Percentiles rank a stretch among this genome's conserved stretches.
Conservation (phyloP, 1,140 invertebrate genomes). For the Acarapis woodi region DNA sequence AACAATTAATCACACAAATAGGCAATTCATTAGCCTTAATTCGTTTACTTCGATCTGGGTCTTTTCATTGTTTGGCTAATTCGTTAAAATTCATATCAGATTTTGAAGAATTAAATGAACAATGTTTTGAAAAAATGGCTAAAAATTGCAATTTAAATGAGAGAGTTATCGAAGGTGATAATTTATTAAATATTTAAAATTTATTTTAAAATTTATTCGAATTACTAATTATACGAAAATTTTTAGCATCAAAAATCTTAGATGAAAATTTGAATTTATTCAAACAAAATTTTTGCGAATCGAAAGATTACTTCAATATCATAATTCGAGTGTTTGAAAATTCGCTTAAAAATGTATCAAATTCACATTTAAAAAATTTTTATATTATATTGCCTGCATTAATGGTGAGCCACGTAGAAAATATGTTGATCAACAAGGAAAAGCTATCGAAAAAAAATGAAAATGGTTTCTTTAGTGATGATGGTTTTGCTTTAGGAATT, state of each 20-base stretch:
- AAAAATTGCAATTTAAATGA: no score
- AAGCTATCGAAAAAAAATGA: constrained; percentile 60
- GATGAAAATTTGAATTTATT: constrained; percentile 45
- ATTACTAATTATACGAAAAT: no score
- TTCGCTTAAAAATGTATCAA: constrained; percentile 40
- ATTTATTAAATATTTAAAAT: no score
- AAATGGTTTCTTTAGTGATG: constrained; percentile 70
- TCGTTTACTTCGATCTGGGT: constrained; percentile 68
- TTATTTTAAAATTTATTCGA: no score
- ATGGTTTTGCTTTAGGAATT: constrained; percentile 89
- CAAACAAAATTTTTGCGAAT: constrained; percentile 58
- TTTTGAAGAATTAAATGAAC: constrained; percentile 28
- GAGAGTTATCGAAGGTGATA: no score
- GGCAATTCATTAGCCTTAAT: constrained; percentile 93
- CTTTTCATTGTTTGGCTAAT: constrained; percentile 63
- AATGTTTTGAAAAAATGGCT: constrained; percentile 26
- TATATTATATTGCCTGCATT: constrained; percentile 74
- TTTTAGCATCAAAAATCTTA: constrained; percentile 38
- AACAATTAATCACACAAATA: constrained; percentile 68
- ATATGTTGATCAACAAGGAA: constrained; percentile 68
- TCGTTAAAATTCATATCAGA: constrained; percentile 66
- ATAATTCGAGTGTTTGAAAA: constrained; percentile 71
- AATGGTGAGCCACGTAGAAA: constrained; percentile 78
- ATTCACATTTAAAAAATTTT: constrained; percentile 72
- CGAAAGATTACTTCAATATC: constrained; percentile 81